These are phyloP conservation scores for Drosophila parvula DNA, from an alignment of 1,140 invertebrate species.

Conservation along the genomic window DNA sequence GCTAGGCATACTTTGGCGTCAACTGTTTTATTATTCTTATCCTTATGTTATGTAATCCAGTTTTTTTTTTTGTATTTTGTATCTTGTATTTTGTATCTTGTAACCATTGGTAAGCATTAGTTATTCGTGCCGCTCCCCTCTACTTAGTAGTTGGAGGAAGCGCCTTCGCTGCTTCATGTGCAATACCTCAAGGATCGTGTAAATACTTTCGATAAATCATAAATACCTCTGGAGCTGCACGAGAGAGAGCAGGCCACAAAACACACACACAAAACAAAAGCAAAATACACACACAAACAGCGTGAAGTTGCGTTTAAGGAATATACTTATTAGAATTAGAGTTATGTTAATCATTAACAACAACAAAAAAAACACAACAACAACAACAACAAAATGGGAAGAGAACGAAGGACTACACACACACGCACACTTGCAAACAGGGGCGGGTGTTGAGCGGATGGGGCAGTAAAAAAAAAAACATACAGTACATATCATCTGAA, in stretches of 20 bases:
- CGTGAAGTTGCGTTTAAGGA: constrained; percentile 50
- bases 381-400: constrained; percentile 61
- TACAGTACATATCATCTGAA: constrained; percentile 28
- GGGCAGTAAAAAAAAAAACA: not conserved
- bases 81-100: constrained; percentile 9
- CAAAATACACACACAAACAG: constrained; percentile 5
- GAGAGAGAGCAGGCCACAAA: constrained; percentile 17
- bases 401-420: constrained; percentile 79
- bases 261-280: constrained; percentile 1
- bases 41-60: constrained; percentile 21
- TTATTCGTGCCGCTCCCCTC: constrained; percentile 58
- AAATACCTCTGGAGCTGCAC: constrained; percentile 53
- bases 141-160: constrained; percentile 73
- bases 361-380: constrained; percentile 7
- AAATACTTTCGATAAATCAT: constrained; percentile 55
- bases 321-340: constrained; percentile 64
- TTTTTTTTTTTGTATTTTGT: constrained; percentile 29
- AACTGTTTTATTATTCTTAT: constrained; percentile 49
- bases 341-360: constrained; percentile 52
- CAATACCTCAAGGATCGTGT: constrained; percentile 72
- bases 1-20: constrained; percentile 48
- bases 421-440: constrained; percentile 29
- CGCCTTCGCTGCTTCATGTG: constrained; percentile 70
- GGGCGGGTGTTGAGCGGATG: not conserved
- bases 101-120: constrained; percentile 28